Base-by-base conservation (phyloP, 2,888 invertebrate genomes). In the Anarsia innoxiella region DNA sequence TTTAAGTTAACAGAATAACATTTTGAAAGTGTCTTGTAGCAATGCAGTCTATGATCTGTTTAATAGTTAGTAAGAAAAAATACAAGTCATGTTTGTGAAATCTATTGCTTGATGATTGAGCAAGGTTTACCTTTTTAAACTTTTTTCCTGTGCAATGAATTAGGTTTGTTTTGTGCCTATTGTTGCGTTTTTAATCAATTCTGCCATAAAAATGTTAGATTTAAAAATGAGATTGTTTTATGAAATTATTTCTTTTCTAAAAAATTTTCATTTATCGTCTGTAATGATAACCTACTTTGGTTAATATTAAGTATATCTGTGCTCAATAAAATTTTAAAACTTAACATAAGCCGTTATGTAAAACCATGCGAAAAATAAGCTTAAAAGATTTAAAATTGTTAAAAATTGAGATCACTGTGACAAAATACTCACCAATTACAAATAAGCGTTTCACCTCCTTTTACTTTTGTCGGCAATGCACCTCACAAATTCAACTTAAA, bases 391-490 rank as follows among this genome's bases (percentile, higher is more conserved):
- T 9, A 9, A 25, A 13, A 9, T 3, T 6, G 48, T 41, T 49
- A 33, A 46, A 45, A 42, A 52, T 49, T 37, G 51, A 52, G 56
- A 55, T 54, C 50, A 43, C 29, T 12, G 37, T 44, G 45, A 51
- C 50, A 52, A 54, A 59, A 49, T 47, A 63, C 77, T 77, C 54
- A 78, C 77, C 74, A 56, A 65, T 59, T 57, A 32, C 40, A 41
- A 51, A 59, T 53, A 60, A 66, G 45, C 52, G 66, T 68, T 65
- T 70, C 75, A 74, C 75, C 69, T 70, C 74, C 74, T 76, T 76
- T 75, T 76, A 71, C 72, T 75, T 75, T 74, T 56, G 45, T 52
- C 48, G 19, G 42, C 35, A 47, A 45, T 27, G 46, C 50, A 55
- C 53, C 50, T 65, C 54, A 47, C 54, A 60, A 46, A 9, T 42